Conservation (phyloP, 2,888 invertebrate genomes). For the Tachina lurida region DNA sequence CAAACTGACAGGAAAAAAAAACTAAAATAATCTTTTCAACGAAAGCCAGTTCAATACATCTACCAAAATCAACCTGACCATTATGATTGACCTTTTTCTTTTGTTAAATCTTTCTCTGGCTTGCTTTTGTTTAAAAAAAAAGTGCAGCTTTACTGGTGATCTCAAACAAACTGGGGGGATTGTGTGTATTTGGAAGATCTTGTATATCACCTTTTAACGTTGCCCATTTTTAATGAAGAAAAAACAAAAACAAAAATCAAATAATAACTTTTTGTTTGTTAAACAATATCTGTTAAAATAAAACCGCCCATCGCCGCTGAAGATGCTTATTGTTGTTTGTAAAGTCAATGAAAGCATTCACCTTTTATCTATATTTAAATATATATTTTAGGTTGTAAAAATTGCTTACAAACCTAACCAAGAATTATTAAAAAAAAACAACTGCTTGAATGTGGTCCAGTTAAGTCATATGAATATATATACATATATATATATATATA, state of each 20-base stretch:
- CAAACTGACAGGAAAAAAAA: not conserved
- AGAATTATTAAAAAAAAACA: slow-evolving; percentile 10
- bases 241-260: not conserved
- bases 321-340: slow-evolving; percentile 73
- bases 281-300: slow-evolving; percentile 81
- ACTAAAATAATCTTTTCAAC: slow-evolving; percentile 21
- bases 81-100: slow-evolving; percentile 71
- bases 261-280: slow-evolving; percentile 56
- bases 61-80: slow-evolving; percentile 68
- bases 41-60: slow-evolving; percentile 65
- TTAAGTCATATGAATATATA: slow-evolving; percentile 71
- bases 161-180: slow-evolving; percentile 25
- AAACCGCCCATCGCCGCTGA: slow-evolving; percentile 80
- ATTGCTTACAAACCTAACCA: slow-evolving; percentile 37
- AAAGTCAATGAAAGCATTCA: slow-evolving; percentile 71
- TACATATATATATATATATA: slow-evolving; percentile 18
- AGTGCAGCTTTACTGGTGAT: slow-evolving; percentile 10
- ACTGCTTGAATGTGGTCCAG: slow-evolving; percentile 72
- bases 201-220: slow-evolving; percentile 68
- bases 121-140: slow-evolving; percentile 48
- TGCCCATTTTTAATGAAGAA: slow-evolving; percentile 28
- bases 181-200: slow-evolving; percentile 51
- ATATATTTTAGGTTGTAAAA: slow-evolving; percentile 37
- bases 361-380: slow-evolving; percentile 68
- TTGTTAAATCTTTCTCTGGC: slow-evolving; percentile 33